phyloP scores from a whole-genome alignment of 2,797 vertebrate genomes.

The Alouatta caraya region DNA sequence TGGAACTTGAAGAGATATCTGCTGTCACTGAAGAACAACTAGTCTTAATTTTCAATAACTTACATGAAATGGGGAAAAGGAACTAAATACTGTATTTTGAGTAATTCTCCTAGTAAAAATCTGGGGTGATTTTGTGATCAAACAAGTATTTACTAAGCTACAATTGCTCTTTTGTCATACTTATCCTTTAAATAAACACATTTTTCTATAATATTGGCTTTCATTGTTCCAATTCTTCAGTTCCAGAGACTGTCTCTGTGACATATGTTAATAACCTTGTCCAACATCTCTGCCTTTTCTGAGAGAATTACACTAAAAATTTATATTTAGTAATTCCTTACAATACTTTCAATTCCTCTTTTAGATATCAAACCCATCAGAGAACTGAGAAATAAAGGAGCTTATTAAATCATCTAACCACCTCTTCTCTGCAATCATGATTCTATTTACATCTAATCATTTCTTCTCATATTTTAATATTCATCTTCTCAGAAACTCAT shows the following conservation, averaged over 20 bases:
- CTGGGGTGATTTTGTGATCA: constrained; percentile 16
- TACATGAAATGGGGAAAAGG: neutral
- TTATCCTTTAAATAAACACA: neutral
- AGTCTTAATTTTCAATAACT: constrained; percentile 32
- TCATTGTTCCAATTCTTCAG: neutral
- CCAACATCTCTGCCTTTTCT: constrained; percentile 30
- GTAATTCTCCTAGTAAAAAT: constrained; percentile 32
- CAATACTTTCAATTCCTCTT: constrained; percentile 27
- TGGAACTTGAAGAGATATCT: neutral
- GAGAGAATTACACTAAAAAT: neutral
- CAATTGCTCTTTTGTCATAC: neutral
- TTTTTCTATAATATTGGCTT: constrained; percentile 23
- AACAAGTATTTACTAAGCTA: constrained; percentile 29
- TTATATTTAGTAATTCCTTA: constrained; percentile 35
- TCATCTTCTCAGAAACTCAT: constrained; percentile 54
- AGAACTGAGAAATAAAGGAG: constrained; percentile 27
- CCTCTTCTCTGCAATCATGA: constrained; percentile 35
- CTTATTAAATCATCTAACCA: constrained; percentile 48
- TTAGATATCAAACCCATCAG: constrained; percentile 2
- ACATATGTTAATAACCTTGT: neutral
- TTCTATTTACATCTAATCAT: constrained; percentile 50
- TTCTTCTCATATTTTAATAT: constrained; percentile 58
- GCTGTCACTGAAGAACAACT: neutral
- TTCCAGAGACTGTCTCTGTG: neutral
- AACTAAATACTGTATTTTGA: neutral